These are phyloP conservation scores for Grantiella picta DNA, from an alignment of 2,113 vertebrate species.

Conservation along the genomic window DNA sequence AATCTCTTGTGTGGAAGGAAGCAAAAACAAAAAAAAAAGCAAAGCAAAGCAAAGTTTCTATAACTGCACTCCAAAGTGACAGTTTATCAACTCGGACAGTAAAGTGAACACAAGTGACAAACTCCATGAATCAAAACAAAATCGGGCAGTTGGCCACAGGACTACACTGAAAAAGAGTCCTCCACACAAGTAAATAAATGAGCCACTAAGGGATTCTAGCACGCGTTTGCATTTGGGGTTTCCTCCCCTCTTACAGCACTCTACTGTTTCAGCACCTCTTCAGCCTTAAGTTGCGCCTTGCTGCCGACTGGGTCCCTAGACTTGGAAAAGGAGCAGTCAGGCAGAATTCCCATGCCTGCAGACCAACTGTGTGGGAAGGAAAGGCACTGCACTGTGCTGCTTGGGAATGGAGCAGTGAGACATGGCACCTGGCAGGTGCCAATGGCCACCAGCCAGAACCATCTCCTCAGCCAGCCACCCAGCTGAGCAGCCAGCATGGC, in stretches of 20 bases:
- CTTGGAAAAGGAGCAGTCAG: background rate
- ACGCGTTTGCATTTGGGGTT: rapidly evolving
- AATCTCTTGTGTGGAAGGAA: background rate
- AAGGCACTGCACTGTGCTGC: background rate
- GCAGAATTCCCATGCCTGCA: background rate
- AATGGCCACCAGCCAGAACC: rapidly evolving
- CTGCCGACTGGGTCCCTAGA: background rate
- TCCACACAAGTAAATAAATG: background rate
- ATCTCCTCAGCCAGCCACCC: background rate
- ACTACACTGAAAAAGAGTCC: background rate
- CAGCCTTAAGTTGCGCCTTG: background rate
- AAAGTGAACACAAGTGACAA: background rate
- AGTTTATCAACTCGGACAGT: background rate
- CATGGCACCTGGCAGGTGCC: rapidly evolving
- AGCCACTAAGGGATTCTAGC: background rate
- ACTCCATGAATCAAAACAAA: background rate
- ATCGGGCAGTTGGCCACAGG: background rate
- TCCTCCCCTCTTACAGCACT: background rate
- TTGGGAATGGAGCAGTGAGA: rapidly evolving
- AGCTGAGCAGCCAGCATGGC: background rate
- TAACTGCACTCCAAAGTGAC: background rate
- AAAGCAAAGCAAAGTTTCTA: background rate
- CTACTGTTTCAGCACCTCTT: background rate
- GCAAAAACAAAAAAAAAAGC: background rate
- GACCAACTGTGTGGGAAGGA: background rate